Evolutionary conservation across 2,797 vertebrate genomes (phyloP).

Genomic region (Notolepis coatsorum): DNA sequence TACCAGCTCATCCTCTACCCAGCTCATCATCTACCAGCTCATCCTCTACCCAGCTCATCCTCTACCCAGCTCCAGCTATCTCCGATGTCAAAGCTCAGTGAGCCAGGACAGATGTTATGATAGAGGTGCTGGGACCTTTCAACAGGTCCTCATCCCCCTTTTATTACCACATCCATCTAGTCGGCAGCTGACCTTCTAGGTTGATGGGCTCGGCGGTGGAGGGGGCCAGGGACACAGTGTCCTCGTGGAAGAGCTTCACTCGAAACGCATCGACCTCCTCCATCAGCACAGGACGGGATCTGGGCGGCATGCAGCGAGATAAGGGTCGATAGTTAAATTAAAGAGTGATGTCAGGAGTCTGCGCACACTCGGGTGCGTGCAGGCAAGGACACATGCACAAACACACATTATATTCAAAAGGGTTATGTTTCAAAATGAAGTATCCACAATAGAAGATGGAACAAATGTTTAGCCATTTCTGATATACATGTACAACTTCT

Average conservation of each 20-base stretch:
- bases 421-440: slow-evolving; percentile 10
- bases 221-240: slow-evolving; percentile 72
- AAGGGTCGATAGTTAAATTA: slow-evolving; percentile 35
- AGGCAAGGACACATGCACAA: not conserved
- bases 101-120: slow-evolving; percentile 10
- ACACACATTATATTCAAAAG: not conserved
- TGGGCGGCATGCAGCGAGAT: slow-evolving; percentile 50
- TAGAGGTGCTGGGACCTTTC: slow-evolving; percentile 16
- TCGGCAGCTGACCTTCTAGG: slow-evolving; percentile 86
- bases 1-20: too few species aligned
- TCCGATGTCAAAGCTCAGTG: not conserved
- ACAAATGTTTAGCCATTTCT: too few species aligned
- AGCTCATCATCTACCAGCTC: too few species aligned
- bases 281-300: slow-evolving; percentile 84
- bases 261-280: slow-evolving; percentile 86
- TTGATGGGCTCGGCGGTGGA: slow-evolving; percentile 83
- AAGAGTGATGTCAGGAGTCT: slow-evolving; percentile 25
- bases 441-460: too few species aligned
- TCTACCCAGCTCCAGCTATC: too few species aligned
- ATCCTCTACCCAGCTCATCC: too few species aligned
- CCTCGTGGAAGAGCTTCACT: slow-evolving; percentile 82
- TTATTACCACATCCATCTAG: not conserved
- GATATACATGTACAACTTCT: too few species aligned
- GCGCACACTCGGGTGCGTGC: too few species aligned
- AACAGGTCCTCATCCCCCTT: slow-evolving; percentile 31